phyloP scores from a whole-genome alignment of 2,888 invertebrate genomes.

The Dorcus hopei region DNA sequence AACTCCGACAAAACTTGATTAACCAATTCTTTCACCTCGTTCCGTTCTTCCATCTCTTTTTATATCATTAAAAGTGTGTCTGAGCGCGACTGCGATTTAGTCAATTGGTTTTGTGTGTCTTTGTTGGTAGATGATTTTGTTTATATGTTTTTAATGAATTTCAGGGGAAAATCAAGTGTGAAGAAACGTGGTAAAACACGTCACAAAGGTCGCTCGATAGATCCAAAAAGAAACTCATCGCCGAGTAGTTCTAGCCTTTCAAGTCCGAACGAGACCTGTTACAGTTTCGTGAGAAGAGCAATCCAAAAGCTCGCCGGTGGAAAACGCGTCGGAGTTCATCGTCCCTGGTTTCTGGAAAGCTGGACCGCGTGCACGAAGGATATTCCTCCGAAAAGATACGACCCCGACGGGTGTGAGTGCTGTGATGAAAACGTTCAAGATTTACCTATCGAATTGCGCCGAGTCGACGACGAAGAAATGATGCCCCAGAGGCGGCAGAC shows the following conservation, averaged over 20 bases:
- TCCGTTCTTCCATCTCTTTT: too few species aligned
- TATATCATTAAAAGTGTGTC: too few species aligned
- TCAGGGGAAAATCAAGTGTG: conserved; percentile 45
- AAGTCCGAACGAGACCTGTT: conserved; percentile 90
- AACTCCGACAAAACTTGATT: too few species aligned
- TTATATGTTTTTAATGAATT: conserved; percentile 11
- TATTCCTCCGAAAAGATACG: conserved; percentile 47
- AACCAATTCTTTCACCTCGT: too few species aligned
- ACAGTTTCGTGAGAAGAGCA: conserved; percentile 87
- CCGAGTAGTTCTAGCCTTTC: conserved; percentile 85
- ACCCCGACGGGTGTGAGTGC: conserved; percentile 59
- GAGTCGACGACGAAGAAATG: conserved; percentile 65
- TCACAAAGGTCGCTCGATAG: conserved; percentile 63
- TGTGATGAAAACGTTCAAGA: conserved; percentile 67
- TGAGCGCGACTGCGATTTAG: too few species aligned
- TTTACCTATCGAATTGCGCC: conserved; percentile 82
- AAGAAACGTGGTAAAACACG: conserved; percentile 52
- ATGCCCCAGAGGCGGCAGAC: conserved; percentile 54
- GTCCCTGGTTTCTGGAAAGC: conserved; percentile 76
- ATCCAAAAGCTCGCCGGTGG: conserved; percentile 77
- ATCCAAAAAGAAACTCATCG: conserved; percentile 58
- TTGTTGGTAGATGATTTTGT: too few species aligned
- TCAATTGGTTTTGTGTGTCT: too few species aligned
- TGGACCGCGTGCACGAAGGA: conserved; percentile 59
- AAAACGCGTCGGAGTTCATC: conserved; percentile 51